These are phyloP conservation scores for Ormyrus thymus DNA, from an alignment of 2,888 invertebrate genomes.

Conservation along the genomic window DNA sequence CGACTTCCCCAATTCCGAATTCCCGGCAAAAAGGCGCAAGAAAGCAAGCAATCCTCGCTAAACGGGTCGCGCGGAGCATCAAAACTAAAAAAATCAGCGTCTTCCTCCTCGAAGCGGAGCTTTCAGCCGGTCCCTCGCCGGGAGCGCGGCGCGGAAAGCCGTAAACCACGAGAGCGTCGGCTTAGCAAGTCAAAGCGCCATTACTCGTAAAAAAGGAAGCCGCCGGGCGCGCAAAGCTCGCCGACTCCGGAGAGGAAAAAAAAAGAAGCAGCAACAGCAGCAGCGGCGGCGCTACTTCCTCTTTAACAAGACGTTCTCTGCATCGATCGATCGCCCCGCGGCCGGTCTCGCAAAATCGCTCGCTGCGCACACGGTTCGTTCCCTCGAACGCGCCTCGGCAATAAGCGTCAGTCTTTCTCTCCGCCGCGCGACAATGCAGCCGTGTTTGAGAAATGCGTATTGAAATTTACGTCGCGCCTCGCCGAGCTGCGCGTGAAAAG, in stretches of 20 bases:
- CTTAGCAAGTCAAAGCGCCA: conserved; percentile 30
- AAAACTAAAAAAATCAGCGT: too few species aligned
- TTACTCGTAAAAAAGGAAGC: neutral
- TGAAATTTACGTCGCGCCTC: conserved; percentile 37
- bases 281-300: too few species aligned
- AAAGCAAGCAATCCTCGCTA: too few species aligned
- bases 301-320: too few species aligned
- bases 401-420: conserved; percentile 10
- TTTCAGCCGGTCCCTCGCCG: too few species aligned
- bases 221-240: neutral
- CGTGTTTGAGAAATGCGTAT: conserved; percentile 3
- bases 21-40: too few species aligned
- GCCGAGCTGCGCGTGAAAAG: neutral
- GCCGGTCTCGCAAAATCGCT: neutral
- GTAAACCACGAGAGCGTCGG: neutral
- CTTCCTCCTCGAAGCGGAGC: too few species aligned
- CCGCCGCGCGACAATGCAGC: neutral
- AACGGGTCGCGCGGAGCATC: too few species aligned
- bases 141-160: neutral
- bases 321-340: neutral
- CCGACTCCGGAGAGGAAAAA: neutral
- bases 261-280: too few species aligned
- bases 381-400: conserved; percentile 11
- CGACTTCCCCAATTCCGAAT: too few species aligned
- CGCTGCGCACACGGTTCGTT: neutral